A percentile compares a stretch with the other conserved stretches of the same genome.
These are phyloP conservation scores for Ptychodera flava DNA, from an alignment of 35 echinoderm and acorn worm species.

Conservation along the genomic window DNA sequence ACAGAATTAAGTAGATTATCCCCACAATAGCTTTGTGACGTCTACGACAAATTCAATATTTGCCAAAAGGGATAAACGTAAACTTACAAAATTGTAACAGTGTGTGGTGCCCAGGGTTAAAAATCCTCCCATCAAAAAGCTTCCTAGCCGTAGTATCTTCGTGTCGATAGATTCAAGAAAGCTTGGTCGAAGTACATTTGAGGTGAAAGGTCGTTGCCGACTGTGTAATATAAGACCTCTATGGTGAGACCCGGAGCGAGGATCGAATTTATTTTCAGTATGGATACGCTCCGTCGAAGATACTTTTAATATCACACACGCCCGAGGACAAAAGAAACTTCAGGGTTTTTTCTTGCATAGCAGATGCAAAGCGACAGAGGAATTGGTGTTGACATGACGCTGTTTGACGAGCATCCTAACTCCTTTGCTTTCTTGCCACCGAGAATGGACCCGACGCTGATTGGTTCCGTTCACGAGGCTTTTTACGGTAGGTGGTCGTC, in stretches of 20 bases:
- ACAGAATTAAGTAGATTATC: too few relatives aligned
- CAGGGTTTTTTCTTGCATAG: not conserved
- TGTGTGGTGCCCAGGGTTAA: not conserved
- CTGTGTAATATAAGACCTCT: not conserved
- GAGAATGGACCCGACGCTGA: not conserved
- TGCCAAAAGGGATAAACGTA: too few relatives aligned
- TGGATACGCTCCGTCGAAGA: too few relatives aligned
- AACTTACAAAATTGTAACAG: too few relatives aligned
- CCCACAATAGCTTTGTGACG: too few relatives aligned
- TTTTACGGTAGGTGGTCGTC: not conserved
- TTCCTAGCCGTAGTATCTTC: not conserved
- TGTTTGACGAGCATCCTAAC: not conserved
- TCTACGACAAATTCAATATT: too few relatives aligned
- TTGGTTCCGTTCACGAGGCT: not conserved
- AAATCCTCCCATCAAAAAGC: not conserved
- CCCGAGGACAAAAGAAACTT: not conserved
- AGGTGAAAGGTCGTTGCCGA: not conserved
- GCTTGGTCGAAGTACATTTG: not conserved
- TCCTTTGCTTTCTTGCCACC: not conserved
- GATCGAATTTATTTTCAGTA: not conserved
- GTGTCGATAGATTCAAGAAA: not conserved
- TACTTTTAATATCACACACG: not conserved
- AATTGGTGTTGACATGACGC: not conserved
- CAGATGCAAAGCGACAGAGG: not conserved
- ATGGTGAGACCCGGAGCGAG: not conserved